Evolutionary conservation across 23 tunicate species (phyloP).

Genomic region (Halocynthia aurantium): DNA sequence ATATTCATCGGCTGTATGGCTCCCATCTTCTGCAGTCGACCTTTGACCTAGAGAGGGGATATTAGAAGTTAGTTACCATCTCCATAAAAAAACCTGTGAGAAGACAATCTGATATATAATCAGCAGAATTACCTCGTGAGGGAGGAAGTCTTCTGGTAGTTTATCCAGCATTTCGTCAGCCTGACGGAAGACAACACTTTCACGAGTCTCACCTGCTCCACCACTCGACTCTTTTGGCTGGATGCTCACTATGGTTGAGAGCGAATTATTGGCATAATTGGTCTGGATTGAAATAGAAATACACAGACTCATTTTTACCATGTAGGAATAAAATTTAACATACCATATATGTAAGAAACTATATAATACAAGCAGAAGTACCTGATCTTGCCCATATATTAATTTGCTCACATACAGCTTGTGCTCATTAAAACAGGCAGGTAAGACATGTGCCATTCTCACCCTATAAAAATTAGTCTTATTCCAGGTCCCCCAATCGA

Average conservation of each 20-base stretch:
- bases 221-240: constrained; percentile 99
- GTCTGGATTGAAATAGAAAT: constrained; percentile 37
- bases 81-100: not conserved
- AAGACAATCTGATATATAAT: not conserved
- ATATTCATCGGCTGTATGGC: constrained; percentile 99
- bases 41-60: constrained; percentile 56
- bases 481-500: too few species aligned
- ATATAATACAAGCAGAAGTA: too few species aligned
- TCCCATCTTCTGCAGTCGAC: constrained; percentile 94
- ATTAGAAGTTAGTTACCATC: not conserved
- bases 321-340: too few species aligned
- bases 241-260: constrained; percentile 89
- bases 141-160: constrained; percentile 87
- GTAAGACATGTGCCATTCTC: too few species aligned
- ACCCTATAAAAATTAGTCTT: too few species aligned
- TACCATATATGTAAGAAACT: too few species aligned
- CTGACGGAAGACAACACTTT: constrained; percentile 79
- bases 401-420: too few species aligned
- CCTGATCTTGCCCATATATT: too few species aligned
- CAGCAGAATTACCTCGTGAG: constrained; percentile 54
- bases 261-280: constrained; percentile 86
- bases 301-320: too few species aligned
- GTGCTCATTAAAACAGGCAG: too few species aligned
- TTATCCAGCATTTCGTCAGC: constrained; percentile 98
- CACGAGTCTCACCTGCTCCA: constrained; percentile 96